Base-by-base conservation (phyloP, 1,140 invertebrate species). In the Caenorhabditis brenneri region DNA sequence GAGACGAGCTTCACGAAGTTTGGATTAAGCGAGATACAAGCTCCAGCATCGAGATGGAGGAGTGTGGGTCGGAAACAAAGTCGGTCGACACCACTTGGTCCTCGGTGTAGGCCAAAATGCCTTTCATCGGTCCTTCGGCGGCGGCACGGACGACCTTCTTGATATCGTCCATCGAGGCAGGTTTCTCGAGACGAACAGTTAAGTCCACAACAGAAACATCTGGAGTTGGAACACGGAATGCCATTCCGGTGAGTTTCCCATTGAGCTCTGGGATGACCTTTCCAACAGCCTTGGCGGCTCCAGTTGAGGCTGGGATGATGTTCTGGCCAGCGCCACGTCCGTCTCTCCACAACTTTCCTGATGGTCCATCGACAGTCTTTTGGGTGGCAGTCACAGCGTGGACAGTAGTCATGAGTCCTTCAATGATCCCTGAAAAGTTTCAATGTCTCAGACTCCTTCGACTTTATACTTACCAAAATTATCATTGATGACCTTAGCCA, bases 331-430 rank as follows among this genome's bases (percentile, higher is more conserved):
- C 97, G 88, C 96, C 96, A 93, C 97, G 95, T 15, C 97, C 97
- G 92, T 97, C 96, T 88, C 97, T 94, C 97, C 97, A 99, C 87
- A 95, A 91, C 93, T 94, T 84, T 15, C 89, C 90, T 88, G 95
- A 96, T 53, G 97, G 96, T 83, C 96, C 97, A 92, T 99, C 97
- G 46, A 99, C 96, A 82, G 96, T 96, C 91, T 97, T 98, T 91
- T 99, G 97, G 19, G 97, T 98, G 85, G 97, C 96, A 80, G 97
- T 99, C 49, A 94, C 94, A 19, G 97, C 96, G 91, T 99, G 97
- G 2, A 99, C 95, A 69, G 97, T 99, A 51, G 97, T 99, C 97
- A 99, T 99, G 29, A 99, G 92, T 90, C 96, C 97, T 91, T 98
- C 96, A 84, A 95, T 92, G 90, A 98, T 98, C 89, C 95, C 53